Evolutionary conservation across 2,888 invertebrate genomes (phyloP), one percentile per base, ranked within the genome.

Genomic region (Allygus modestus): DNA sequence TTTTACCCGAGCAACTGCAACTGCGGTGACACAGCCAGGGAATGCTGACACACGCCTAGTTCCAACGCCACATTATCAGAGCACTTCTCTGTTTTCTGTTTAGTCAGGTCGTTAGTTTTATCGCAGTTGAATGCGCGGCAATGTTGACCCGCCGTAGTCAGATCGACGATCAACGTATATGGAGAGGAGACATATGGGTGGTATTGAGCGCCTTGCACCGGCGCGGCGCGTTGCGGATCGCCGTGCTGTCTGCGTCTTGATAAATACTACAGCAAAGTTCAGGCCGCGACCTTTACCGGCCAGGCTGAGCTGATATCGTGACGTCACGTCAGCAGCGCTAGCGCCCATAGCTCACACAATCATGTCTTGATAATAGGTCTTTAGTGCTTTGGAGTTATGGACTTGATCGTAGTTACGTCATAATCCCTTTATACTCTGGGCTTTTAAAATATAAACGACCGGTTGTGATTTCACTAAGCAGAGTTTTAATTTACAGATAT

Each of bases 111-210:
- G 58, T 58, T 58, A 58, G 58, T 58, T 23, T 23, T 2, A 23
- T 23, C 58, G 58, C 23, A 17, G 46, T 46, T 46, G 46, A 46
- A 46, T 46, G 17, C 37, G 17, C 54, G 23, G 20, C 11, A 23
- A 23, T 46, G 54, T 54, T 15, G 23, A n/a, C 54, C 23, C 20
- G n/a, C 12, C 46, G 46, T 37, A 7, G 46, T 46, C 46, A 46
- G 46, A 46, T 54, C 54, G 54, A 5, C 15, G 28, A 12, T 9
- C 28, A 28, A 12, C 31, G 31, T 65, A 65, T 65, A 65, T 20
- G 65, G 65, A 65, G 26, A 65, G 65, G 65, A 65, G 65, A 65
- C 65, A 65, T 65, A 65, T 65, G 65, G 65, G 65, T 15, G 65
- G 15, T 65, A 65, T 65, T 65, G 65, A 65, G 23, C 58, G 23